Percentiles rank a stretch among this genome's conserved stretches.
Conservation (phyloP, 2,113 vertebrate species). For the Hypomesus transpacificus region DNA sequence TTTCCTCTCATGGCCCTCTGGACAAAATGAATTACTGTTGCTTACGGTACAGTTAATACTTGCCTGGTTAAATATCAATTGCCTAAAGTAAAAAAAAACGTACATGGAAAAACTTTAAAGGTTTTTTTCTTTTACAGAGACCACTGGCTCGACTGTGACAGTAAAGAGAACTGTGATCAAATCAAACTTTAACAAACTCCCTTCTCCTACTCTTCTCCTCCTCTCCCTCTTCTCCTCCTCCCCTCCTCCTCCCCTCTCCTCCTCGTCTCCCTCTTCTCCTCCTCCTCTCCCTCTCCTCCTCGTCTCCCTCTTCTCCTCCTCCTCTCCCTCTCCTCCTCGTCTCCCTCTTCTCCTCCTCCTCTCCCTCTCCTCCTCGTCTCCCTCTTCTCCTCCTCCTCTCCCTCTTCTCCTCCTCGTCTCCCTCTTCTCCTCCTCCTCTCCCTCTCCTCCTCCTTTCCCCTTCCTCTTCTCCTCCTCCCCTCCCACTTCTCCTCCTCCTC, state of each 20-base stretch:
- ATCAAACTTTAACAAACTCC: not conserved
- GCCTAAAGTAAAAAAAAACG: too few species aligned
- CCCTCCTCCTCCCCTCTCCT: not conserved
- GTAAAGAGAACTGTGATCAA: too few species aligned
- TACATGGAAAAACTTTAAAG: too few species aligned
- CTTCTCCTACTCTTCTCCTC: not conserved
- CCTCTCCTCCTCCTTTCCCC: slow-evolving; percentile 1
- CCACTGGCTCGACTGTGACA: too few species aligned
- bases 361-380: not conserved
- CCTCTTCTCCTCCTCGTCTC: slow-evolving; percentile 1
- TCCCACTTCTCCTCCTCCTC: not conserved
- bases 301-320: not conserved
- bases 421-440: slow-evolving; percentile 7
- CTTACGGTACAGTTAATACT: too few species aligned
- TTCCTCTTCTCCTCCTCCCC: not conserved
- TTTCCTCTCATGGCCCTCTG: too few species aligned
- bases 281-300: not conserved
- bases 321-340: not conserved
- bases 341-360: slow-evolving; percentile 6
- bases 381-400: slow-evolving; percentile 3
- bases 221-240: slow-evolving; percentile 13
- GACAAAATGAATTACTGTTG: too few species aligned
- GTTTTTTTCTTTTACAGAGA: too few species aligned
- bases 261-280: not conserved
- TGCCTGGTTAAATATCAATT: too few species aligned